Evolutionary conservation across 1,140 invertebrate species (phyloP).

Genomic region (Lordiphosa stackelbergi): DNA sequence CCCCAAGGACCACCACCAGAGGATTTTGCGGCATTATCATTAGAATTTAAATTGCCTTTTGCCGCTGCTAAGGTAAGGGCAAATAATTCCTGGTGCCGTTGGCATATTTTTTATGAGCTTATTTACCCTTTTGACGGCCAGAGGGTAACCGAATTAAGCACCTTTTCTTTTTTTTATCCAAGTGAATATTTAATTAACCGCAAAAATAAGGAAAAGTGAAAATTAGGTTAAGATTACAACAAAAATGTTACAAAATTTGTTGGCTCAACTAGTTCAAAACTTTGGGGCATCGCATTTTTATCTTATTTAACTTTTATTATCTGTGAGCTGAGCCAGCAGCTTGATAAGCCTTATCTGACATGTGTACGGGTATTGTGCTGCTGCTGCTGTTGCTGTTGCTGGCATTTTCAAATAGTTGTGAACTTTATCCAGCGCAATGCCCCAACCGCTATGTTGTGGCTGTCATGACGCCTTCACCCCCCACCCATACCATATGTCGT

Average conservation of each 20-base stretch:
- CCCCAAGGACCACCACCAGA: conserved; percentile 1
- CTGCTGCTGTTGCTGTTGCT: conserved; percentile 46
- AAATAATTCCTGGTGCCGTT: conserved; percentile 68
- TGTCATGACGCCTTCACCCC: conserved; percentile 11
- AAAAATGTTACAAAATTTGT: conserved; percentile 9
- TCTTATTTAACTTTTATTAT: conserved; percentile 70
- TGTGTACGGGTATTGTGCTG: conserved; percentile 23
- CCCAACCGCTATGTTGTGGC: conserved; percentile 25
- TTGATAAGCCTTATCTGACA: conserved; percentile 65
- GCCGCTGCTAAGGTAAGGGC: conserved; percentile 47
- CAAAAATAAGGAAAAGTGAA: conserved; percentile 44
- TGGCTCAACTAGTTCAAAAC: conserved; percentile 7
- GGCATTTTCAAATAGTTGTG: conserved; percentile 65
- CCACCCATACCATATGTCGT: conserved; percentile 29
- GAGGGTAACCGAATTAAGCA: conserved; percentile 12
- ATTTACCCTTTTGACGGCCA: conserved; percentile 51
- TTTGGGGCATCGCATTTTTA: conserved; percentile 30
- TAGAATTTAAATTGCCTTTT: conserved; percentile 73
- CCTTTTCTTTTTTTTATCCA: conserved; percentile 49
- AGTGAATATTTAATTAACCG: conserved; percentile 70
- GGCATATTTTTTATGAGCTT: conserved; percentile 73
- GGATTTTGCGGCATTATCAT: conserved; percentile 68
- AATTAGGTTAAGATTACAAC: conserved; percentile 47
- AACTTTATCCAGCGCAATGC: conserved; percentile 51
- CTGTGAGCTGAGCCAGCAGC: conserved; percentile 31